These are phyloP conservation scores for Triplophysa yarkandensis DNA, from an alignment of 2,797 vertebrate species.

Conservation along the genomic window DNA sequence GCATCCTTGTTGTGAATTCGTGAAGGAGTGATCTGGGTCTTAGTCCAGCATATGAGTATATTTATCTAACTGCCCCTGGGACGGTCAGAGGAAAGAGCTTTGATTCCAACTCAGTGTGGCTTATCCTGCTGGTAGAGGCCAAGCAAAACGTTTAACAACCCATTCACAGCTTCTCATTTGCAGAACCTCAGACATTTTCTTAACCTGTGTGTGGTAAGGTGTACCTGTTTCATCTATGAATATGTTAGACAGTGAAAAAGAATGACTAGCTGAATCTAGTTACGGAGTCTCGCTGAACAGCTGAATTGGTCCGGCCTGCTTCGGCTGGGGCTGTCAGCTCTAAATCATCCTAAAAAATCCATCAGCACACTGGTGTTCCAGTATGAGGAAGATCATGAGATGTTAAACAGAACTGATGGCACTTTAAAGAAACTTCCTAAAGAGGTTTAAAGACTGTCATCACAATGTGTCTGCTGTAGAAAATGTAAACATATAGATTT, in stretches of 20 bases:
- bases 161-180: slow-evolving; percentile 22
- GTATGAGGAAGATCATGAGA: slow-evolving; percentile 5
- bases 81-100: slow-evolving; percentile 53
- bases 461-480: not conserved
- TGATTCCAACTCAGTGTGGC: slow-evolving; percentile 50
- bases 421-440: slow-evolving; percentile 2
- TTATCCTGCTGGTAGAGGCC: slow-evolving; percentile 52
- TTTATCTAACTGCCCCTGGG: slow-evolving; percentile 58
- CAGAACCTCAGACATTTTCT: slow-evolving; percentile 33
- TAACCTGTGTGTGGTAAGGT: slow-evolving; percentile 26
- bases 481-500: not conserved
- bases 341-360: slow-evolving; percentile 14
- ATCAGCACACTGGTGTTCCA: slow-evolving; percentile 5
- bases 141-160: slow-evolving; percentile 48
- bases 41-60: slow-evolving; percentile 40
- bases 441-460: not conserved
- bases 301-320: slow-evolving; percentile 25
- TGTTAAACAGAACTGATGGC: slow-evolving; percentile 6
- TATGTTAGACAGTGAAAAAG: slow-evolving; percentile 23
- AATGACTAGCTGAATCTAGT: not conserved
- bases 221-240: not conserved
- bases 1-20: slow-evolving; percentile 53
- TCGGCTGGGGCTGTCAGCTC: slow-evolving; percentile 6
- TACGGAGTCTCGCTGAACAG: not conserved
- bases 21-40: slow-evolving; percentile 41